Evolutionary conservation across 2,113 vertebrate genomes (phyloP).

Genomic region (Eubucco bourcierii): DNA sequence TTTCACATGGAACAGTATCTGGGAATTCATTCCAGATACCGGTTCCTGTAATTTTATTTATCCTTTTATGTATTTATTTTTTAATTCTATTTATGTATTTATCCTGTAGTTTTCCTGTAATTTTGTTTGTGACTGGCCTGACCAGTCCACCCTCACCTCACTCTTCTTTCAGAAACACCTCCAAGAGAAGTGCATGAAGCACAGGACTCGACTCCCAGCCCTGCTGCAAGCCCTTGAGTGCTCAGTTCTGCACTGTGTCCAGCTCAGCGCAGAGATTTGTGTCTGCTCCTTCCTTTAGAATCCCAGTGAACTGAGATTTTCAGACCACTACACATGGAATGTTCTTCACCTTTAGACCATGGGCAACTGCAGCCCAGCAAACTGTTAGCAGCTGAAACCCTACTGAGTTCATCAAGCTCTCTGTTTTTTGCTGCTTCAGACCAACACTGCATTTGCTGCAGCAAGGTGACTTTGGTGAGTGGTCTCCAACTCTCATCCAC

Average conservation of each 20-base stretch:
- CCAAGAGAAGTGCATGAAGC: background rate
- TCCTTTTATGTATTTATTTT: too few relatives aligned
- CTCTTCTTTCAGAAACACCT: background rate
- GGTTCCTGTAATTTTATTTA: background rate
- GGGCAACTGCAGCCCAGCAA: background rate
- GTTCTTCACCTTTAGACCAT: background rate
- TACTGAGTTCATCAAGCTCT: fast-evolving
- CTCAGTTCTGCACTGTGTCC: fast-evolving
- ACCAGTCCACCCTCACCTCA: background rate
- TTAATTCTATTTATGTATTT: too few relatives aligned
- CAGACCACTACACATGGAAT: background rate
- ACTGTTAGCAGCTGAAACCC: background rate
- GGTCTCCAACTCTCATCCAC: fast-evolving
- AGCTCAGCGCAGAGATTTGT: background rate
- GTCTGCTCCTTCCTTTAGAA: background rate
- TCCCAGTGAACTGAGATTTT: background rate
- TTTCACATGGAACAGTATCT: background rate
- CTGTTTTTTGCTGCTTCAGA: background rate
- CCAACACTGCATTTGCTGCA: fast-evolving
- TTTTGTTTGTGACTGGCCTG: background rate
- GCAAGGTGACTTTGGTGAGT: fast-evolving
- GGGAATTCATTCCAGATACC: background rate
- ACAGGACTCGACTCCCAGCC: background rate
- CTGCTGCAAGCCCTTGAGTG: fast-evolving
- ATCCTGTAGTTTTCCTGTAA: background rate